Conservation (phyloP, 2,113 vertebrate species). For the Perca fluviatilis region DNA sequence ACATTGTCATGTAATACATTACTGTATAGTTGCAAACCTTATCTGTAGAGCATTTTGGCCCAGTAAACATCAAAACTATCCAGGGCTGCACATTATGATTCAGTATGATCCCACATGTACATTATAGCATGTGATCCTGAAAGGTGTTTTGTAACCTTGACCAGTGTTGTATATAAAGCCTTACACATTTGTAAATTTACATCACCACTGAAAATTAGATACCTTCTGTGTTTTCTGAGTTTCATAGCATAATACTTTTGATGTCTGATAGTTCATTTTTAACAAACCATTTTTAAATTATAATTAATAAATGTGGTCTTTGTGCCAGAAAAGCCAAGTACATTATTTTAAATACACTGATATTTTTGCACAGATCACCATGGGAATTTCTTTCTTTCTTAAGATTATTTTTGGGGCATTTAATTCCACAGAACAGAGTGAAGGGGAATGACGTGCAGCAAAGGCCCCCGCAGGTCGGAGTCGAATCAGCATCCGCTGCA, state of each 20-base stretch:
- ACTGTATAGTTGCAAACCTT: not conserved
- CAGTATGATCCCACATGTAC: not conserved
- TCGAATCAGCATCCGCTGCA: too few relatives aligned
- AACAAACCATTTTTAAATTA: not conserved
- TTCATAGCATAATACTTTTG: not conserved
- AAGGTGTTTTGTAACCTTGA: not conserved
- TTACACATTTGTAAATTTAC: too few relatives aligned
- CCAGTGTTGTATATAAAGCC: too few relatives aligned
- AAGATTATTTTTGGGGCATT: too few relatives aligned
- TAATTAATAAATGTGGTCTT: not conserved
- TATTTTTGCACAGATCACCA: not conserved
- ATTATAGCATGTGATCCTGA: not conserved
- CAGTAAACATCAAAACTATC: not conserved
- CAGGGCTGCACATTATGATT: not conserved
- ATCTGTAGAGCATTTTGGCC: not conserved
- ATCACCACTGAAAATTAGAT: too few relatives aligned
- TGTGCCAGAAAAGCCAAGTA: not conserved
- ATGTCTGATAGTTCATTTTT: not conserved
- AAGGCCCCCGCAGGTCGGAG: too few relatives aligned
- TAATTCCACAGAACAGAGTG: too few relatives aligned
- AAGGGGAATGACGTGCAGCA: too few relatives aligned
- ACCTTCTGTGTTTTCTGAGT: too few relatives aligned
- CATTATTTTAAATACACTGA: not conserved
- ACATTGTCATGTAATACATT: not conserved
- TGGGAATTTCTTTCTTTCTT: not conserved